These are phyloP conservation scores for Paradoxurus hermaphroditus DNA, from an alignment of 2,113 vertebrate genomes.

Conservation along the genomic window DNA sequence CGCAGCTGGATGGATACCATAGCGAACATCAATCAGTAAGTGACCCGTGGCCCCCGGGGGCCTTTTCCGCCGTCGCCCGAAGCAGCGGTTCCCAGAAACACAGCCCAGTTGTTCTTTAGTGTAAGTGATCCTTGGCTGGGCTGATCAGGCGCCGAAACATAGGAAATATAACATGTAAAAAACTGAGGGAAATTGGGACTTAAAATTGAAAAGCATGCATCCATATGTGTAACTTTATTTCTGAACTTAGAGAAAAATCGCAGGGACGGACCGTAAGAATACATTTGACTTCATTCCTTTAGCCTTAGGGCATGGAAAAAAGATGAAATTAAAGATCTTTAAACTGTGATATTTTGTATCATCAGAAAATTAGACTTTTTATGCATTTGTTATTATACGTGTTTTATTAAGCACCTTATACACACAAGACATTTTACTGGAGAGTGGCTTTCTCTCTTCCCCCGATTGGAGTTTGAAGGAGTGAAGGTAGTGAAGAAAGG, in stretches of 20 bases:
- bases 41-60: background rate
- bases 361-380: background rate
- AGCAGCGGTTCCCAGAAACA: background rate
- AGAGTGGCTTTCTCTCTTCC: background rate
- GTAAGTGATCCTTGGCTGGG: background rate
- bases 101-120: background rate
- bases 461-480: background rate
- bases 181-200: background rate
- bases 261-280: background rate
- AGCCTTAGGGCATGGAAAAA: background rate
- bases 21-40: constrained; percentile 98
- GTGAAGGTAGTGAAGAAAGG: background rate
- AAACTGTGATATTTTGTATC: background rate
- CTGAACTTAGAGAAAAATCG: background rate
- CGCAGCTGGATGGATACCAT: constrained; percentile 99
- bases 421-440: background rate
- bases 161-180: background rate
- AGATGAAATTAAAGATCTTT: background rate
- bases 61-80: fast-evolving
- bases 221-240: background rate
- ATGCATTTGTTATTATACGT: background rate
- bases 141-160: background rate
- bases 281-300: background rate
- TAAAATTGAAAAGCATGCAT: background rate
- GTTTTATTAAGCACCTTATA: background rate